Evolutionary conservation across 2,888 invertebrate genomes (phyloP).

Genomic region (Lysandra coridon): DNA sequence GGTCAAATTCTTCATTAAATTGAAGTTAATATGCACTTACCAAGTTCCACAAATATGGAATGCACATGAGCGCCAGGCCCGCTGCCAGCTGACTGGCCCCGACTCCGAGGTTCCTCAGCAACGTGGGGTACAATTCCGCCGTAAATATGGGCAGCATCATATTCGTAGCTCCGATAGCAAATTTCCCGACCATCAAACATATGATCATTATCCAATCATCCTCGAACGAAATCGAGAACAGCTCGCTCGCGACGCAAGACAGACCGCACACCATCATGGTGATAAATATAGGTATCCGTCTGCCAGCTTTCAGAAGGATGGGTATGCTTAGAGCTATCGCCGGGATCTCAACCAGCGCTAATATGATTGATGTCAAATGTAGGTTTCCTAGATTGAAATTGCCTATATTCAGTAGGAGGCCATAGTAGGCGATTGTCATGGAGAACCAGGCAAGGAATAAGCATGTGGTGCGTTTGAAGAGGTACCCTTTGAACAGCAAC

Average conservation of each 20-base stretch:
- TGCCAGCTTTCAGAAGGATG: slow-evolving; percentile 86
- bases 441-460: slow-evolving; percentile 88
- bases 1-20: no score
- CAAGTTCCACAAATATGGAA: slow-evolving; percentile 89
- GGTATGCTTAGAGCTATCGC: slow-evolving; percentile 88
- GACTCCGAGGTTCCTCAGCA: slow-evolving; percentile 85
- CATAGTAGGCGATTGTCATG: slow-evolving; percentile 89
- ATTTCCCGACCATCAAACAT: slow-evolving; percentile 90
- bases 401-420: slow-evolving; percentile 85
- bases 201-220: slow-evolving; percentile 85
- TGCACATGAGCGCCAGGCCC: slow-evolving; percentile 86
- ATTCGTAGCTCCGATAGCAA: slow-evolving; percentile 88
- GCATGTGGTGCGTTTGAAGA: slow-evolving; percentile 85
- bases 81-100: slow-evolving; percentile 89
- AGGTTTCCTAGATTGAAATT: slow-evolving; percentile 87
- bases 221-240: slow-evolving; percentile 75
- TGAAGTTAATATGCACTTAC: slow-evolving; percentile 67
- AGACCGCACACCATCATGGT: slow-evolving; percentile 85
- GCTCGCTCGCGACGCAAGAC: slow-evolving; percentile 83
- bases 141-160: slow-evolving; percentile 89
- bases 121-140: slow-evolving; percentile 86
- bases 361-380: slow-evolving; percentile 86
- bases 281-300: slow-evolving; percentile 85
- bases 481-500: slow-evolving; percentile 84
- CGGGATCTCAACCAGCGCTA: slow-evolving; percentile 88